Evolutionary conservation across 2,888 invertebrate genomes (phyloP).

Genomic region (Ophion slaviceki): DNA sequence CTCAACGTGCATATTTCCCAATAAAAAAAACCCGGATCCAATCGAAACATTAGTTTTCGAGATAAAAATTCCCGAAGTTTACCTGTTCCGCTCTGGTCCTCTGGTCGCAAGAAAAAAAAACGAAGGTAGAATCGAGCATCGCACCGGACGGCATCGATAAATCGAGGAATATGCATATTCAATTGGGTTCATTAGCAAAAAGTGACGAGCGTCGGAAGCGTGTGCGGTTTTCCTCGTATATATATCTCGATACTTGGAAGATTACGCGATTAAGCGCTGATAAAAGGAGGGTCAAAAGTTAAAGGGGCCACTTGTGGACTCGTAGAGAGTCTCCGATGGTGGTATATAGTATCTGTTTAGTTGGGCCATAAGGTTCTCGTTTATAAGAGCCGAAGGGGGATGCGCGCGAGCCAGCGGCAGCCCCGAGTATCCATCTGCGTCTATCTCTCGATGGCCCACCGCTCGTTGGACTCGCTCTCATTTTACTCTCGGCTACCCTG

Average conservation of each 20-base stretch:
- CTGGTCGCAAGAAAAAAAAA: too few relatives aligned
- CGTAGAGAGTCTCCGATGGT: constrained; percentile 67
- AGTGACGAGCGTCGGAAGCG: constrained; percentile 2
- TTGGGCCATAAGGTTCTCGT: constrained; percentile 83
- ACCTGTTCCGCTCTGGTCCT: too few relatives aligned
- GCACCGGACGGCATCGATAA: neutral
- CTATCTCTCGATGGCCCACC: constrained; percentile 44
- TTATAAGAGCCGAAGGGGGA: constrained; percentile 78
- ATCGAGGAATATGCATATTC: neutral
- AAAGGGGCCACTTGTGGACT: constrained; percentile 84
- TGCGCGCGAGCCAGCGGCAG: constrained; percentile 72
- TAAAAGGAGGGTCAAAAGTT: constrained; percentile 83
- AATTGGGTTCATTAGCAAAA: constrained; percentile 31
- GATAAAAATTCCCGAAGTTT: too few relatives aligned
- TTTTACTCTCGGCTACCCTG: constrained; percentile 69
- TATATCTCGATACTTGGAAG: constrained; percentile 68
- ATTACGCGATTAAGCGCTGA: constrained; percentile 82
- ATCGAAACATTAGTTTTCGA: too few relatives aligned
- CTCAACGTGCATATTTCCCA: too few relatives aligned
- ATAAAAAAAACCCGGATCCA: too few relatives aligned
- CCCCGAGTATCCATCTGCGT: constrained; percentile 72
- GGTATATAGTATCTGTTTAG: constrained; percentile 82
- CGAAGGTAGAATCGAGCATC: too few relatives aligned
- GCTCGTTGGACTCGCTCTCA: constrained; percentile 67
- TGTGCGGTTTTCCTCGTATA: constrained; percentile 33